phyloP scores from a whole-genome alignment of 2,797 vertebrate species.

The Pyrrhura leucotis region DNA sequence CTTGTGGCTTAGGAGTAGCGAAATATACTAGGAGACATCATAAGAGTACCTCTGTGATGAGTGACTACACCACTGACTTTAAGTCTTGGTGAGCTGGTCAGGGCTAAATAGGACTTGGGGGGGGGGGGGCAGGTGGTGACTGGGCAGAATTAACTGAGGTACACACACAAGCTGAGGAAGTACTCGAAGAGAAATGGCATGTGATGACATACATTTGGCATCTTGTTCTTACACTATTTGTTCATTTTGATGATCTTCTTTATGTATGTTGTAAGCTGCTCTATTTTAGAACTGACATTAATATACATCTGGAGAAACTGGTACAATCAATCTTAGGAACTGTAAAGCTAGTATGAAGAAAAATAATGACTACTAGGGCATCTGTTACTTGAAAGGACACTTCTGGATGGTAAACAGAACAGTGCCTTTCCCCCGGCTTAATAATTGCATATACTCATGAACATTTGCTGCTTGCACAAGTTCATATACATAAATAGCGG shows the following conservation, averaged over 20 bases:
- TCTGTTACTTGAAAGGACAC: neutral
- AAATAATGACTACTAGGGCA: neutral
- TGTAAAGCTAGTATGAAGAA: neutral
- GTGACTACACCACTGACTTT: neutral
- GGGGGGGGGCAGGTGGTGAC: neutral
- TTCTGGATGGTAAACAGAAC: neutral
- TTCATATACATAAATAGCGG: constrained; percentile 18
- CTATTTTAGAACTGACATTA: neutral
- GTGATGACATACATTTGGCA: neutral
- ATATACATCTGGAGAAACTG: neutral
- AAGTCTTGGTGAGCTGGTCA: neutral
- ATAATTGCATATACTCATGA: neutral
- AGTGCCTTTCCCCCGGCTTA: neutral
- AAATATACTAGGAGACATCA: neutral
- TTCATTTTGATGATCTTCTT: neutral
- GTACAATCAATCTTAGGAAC: neutral
- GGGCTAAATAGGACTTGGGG: neutral
- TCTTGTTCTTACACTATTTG: neutral
- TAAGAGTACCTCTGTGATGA: neutral
- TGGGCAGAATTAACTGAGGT: neutral
- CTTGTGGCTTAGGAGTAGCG: neutral
- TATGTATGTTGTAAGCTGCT: neutral
- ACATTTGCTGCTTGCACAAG: neutral
- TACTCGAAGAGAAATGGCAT: neutral
- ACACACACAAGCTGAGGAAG: neutral